A percentile compares a stretch with the other conserved stretches of the same genome.
phyloP scores from a whole-genome alignment of 2,113 vertebrate species.

The Trogon melanurus region DNA sequence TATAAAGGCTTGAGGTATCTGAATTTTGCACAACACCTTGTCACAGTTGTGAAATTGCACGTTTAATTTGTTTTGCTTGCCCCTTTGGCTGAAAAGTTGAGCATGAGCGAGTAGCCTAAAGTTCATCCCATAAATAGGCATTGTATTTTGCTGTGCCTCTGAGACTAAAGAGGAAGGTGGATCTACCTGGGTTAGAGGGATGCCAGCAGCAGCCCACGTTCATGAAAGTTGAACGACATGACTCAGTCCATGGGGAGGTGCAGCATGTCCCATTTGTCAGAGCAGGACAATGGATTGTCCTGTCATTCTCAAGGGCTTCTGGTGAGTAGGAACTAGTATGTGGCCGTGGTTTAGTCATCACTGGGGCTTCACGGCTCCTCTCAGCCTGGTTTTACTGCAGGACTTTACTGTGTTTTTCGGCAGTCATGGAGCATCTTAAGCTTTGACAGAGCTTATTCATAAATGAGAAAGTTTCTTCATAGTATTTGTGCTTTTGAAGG shows the following conservation, averaged over 20 bases:
- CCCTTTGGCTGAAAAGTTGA: background rate
- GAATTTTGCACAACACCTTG: background rate
- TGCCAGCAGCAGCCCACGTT: background rate
- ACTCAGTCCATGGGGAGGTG: rapidly evolving
- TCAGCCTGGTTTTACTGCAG: background rate
- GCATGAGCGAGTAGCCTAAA: background rate
- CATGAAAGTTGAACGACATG: rapidly evolving
- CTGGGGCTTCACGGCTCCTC: background rate
- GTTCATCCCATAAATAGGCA: background rate
- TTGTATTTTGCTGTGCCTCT: background rate
- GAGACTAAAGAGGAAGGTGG: background rate
- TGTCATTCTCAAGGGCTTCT: rapidly evolving
- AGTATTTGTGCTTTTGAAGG: background rate
- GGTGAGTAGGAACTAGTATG: rapidly evolving
- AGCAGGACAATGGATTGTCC: background rate
- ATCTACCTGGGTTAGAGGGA: background rate
- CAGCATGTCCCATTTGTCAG: background rate
- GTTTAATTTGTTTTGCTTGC: background rate
- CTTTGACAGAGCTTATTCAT: constrained; percentile 1
- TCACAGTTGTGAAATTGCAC: background rate
- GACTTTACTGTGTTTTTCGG: background rate
- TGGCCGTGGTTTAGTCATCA: background rate
- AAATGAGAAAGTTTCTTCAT: background rate
- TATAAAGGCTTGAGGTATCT: background rate
- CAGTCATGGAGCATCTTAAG: background rate